A percentile compares a stretch with the other conserved stretches of the same genome.
Conservation (phyloP, 2,888 invertebrate genomes). For the Cerceris ruficornis region DNA sequence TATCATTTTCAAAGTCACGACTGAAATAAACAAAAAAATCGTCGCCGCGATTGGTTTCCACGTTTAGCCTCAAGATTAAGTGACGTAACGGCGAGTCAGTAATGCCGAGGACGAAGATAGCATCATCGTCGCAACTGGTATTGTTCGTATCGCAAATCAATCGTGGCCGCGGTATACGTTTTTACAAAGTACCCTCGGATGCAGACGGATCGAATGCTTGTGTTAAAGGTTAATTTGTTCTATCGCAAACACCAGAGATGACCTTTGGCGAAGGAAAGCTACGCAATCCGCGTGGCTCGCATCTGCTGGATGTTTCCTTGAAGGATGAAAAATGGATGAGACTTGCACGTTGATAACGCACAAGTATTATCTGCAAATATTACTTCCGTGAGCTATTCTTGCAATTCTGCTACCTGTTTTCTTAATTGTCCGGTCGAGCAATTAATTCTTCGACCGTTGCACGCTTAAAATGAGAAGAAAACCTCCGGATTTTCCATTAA, state of each 20-base stretch:
- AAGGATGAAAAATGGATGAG: conserved; percentile 17
- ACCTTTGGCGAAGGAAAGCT: conserved; percentile 17
- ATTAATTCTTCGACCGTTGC: too few relatives aligned
- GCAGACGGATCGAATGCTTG: conserved; percentile 6
- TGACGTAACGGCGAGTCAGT: conserved; percentile 34
- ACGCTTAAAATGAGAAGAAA: too few relatives aligned
- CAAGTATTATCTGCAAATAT: not conserved
- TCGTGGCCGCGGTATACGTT: conserved; percentile 13
- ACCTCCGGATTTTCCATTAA: too few relatives aligned
- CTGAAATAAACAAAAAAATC: conserved; percentile 20
- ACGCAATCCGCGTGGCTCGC: conserved; percentile 8
- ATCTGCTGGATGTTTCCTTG: conserved; percentile 1
- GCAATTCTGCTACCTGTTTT: too few relatives aligned
- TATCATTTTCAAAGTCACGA: conserved; percentile 9
- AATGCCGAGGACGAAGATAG: conserved; percentile 30
- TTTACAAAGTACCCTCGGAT: not conserved
- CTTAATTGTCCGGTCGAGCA: too few relatives aligned
- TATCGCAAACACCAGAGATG: not conserved
- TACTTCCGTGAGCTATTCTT: too few relatives aligned
- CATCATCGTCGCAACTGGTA: conserved; percentile 12
- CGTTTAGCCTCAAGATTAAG: conserved; percentile 20
- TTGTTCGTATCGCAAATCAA: conserved; percentile 7
- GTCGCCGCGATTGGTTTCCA: conserved; percentile 20
- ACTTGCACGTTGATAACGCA: not conserved
- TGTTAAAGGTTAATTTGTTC: conserved; percentile 33